Evolutionary conservation across 92 coral and sea anemone species (phyloP).

Genomic region (Zoanthus gigantus): DNA sequence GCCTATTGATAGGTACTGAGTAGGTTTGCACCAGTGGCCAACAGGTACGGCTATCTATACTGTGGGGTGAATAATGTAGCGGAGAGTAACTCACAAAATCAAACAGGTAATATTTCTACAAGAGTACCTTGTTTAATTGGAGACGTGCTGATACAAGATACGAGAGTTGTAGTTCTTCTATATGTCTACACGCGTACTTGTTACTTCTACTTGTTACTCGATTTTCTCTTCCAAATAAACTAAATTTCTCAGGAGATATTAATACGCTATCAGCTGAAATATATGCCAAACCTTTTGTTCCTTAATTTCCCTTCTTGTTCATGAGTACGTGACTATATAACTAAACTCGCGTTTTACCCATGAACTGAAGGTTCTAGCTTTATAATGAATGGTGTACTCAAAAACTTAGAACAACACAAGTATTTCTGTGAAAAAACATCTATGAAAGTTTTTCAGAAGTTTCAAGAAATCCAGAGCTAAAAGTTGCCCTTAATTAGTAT

Average conservation of each 20-base stretch:
- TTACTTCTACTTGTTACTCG: not conserved
- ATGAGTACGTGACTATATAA: conserved; percentile 22
- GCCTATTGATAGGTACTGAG: conserved; percentile 16
- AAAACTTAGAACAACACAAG: conserved; percentile 26
- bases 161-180: conserved; percentile 19
- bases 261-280: conserved; percentile 25
- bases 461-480: not conserved
- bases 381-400: conserved; percentile 5
- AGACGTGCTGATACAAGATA: not conserved
- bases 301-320: conserved; percentile 28
- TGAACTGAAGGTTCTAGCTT: conserved; percentile 5
- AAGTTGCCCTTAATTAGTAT: not conserved
- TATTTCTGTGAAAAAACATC: conserved; percentile 1
- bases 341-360: conserved; percentile 25
- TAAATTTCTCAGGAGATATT: conserved; percentile 17
- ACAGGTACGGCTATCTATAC: conserved; percentile 3
- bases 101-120: not conserved
- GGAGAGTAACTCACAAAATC: conserved; percentile 8
- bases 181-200: not conserved
- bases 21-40: not conserved
- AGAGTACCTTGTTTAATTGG: conserved; percentile 9
- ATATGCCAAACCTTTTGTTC: conserved; percentile 15
- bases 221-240: not conserved
- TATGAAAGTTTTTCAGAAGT: no score
- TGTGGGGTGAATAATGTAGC: conserved; percentile 5